Evolutionary conservation across 1,140 invertebrate species (phyloP), one percentile per base, ranked within the genome.

Genomic region (Littorina saxatilis): DNA sequence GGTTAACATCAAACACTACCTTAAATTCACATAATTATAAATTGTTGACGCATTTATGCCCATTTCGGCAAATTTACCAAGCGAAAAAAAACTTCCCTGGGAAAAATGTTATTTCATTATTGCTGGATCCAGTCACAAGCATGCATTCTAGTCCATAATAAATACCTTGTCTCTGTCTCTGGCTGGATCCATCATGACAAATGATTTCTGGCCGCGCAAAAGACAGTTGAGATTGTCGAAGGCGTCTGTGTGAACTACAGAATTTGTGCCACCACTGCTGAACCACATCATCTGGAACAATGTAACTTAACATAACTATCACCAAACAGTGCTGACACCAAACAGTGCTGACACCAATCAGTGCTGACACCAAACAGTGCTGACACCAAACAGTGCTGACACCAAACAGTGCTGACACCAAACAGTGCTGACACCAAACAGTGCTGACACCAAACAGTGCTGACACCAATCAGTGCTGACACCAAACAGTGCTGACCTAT

Each of bases 141-240:
- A 40, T 40, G 37, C 37, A 73, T n/a, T 40, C 11, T 37, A 37
- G 9, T 35, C n/a, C 23, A n/a, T 5, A 4, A 9, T 37, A 15
- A 7, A 58, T 84, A 91, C 90, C 82, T 89, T 87, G 13, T 90
- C 85, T 35, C 86, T 84, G 86, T 91, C 87, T 77, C 84, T 87
- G 7, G 74, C 66, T 35, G 91, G 91, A 83, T 92, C 90, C 35
- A 92, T 84, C 79, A 92, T 82, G 15, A 91, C 79, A 70, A 92
- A 86, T 68, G 85, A 74, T 82, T 92, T 92, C 7, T 86, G 82
- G 73, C 92, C 92, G n/a, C 89, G 74, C 27, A 86, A 90, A 15
- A 91, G 50, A 85, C 92, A 92, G 77, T 91, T 91, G 43, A 92
- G 89, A 77, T 92, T 92, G 58, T 92, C 91, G 17, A 90, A 88